Evolutionary conservation across 2,113 vertebrate species (phyloP).

Genomic region (Toxostoma redivivum): DNA sequence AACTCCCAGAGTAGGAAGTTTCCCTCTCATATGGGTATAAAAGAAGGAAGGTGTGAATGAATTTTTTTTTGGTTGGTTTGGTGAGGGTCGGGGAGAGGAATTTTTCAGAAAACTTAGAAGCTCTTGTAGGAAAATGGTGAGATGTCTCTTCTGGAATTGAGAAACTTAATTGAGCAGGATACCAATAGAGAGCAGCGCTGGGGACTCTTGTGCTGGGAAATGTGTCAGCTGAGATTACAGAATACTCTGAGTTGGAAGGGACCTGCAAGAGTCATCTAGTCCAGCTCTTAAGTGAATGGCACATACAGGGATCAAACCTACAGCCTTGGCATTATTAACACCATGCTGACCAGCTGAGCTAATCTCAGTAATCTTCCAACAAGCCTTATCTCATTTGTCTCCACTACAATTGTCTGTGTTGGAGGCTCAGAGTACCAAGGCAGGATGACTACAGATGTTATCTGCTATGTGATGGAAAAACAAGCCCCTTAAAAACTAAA

Average conservation of each 20-base stretch:
- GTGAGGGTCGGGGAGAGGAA: neutral
- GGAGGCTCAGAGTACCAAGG: neutral
- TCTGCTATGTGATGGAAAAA: neutral
- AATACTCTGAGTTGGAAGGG: neutral
- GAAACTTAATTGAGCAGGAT: neutral
- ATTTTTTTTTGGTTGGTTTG: neutral
- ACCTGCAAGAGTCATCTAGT: neutral
- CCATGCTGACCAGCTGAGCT: neutral
- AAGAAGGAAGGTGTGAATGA: neutral
- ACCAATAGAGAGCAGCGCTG: neutral
- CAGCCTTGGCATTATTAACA: neutral
- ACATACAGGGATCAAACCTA: neutral
- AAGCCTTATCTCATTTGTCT: neutral
- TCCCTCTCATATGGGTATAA: neutral
- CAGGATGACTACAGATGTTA: neutral
- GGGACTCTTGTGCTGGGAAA: neutral
- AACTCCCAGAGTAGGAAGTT: neutral
- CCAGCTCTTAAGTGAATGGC: neutral
- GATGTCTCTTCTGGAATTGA: neutral
- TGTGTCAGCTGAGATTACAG: neutral
- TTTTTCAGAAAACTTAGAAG: neutral
- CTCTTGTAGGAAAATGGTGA: neutral
- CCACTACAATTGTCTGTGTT: neutral
- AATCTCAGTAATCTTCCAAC: neutral
- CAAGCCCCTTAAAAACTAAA: constrained; percentile 5